phyloP scores from a whole-genome alignment of 2,113 vertebrate species.

The Peucedramus taeniatus region DNA sequence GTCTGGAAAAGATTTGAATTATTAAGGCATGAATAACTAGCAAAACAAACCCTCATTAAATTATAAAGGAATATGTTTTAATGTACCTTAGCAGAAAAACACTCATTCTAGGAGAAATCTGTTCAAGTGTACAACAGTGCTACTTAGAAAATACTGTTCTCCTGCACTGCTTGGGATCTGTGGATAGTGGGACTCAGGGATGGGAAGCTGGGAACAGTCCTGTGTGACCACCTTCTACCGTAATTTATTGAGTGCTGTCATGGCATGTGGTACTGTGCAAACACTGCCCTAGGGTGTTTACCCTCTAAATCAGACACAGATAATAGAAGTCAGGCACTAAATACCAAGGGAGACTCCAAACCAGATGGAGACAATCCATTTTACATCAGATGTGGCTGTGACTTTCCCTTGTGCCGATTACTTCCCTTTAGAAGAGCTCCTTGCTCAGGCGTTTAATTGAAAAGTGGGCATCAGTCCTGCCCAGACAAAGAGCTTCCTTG shows the following conservation, averaged over 20 bases:
- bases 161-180: background rate
- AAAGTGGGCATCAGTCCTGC: background rate
- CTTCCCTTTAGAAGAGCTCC: background rate
- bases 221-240: background rate
- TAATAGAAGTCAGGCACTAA: slow-evolving; percentile 38
- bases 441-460: slow-evolving; percentile 19
- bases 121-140: background rate
- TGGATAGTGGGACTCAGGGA: background rate
- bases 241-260: slow-evolving; percentile 47
- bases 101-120: background rate
- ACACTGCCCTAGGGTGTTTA: slow-evolving; percentile 27
- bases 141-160: background rate
- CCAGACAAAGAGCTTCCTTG: background rate
- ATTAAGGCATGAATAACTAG: background rate
- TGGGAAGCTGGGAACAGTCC: background rate
- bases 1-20: background rate
- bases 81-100: background rate
- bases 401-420: background rate
- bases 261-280: slow-evolving; percentile 11
- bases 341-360: slow-evolving; percentile 12
- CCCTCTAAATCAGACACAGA: slow-evolving; percentile 46
- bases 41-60: background rate
- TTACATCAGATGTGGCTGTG: background rate
- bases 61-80: background rate
- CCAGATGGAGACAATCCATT: slow-evolving; percentile 37